phyloP scores from a whole-genome alignment of 2,797 vertebrate species.

The Macropus fuliginosus region DNA sequence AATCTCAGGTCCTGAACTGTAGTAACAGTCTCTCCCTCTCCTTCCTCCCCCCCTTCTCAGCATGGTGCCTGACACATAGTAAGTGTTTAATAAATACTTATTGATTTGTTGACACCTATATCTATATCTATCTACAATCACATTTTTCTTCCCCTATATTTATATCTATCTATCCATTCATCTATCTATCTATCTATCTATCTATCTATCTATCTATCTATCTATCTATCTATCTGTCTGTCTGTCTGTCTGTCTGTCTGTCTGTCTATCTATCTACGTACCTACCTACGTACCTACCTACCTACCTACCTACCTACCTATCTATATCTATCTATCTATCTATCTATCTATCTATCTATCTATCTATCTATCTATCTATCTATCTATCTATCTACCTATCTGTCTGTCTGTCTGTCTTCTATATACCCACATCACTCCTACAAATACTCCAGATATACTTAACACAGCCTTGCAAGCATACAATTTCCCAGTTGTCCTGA shows the following conservation, averaged over 20 bases:
- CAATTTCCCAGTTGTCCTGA: background rate
- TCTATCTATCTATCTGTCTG: accelerated
- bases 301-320: background rate
- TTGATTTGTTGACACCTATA: background rate
- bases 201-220: background rate
- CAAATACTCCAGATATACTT: background rate
- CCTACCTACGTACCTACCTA: no score
- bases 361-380: no score
- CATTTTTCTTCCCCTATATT: background rate
- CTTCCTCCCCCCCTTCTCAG: background rate
- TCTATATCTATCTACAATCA: background rate
- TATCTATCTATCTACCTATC: no score
- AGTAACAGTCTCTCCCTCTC: background rate
- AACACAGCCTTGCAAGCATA: background rate
- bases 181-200: no score
- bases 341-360: no score
- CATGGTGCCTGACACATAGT: background rate
- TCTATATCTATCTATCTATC: background rate
- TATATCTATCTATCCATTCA: background rate
- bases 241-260: no score
- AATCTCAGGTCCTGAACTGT: background rate
- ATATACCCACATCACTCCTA: background rate
- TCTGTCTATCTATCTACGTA: no score
- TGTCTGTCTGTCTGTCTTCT: background rate
- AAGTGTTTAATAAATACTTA: background rate